Base-by-base conservation (phyloP, 2,113 vertebrate species). In the Ginglymostoma cirratum region DNA sequence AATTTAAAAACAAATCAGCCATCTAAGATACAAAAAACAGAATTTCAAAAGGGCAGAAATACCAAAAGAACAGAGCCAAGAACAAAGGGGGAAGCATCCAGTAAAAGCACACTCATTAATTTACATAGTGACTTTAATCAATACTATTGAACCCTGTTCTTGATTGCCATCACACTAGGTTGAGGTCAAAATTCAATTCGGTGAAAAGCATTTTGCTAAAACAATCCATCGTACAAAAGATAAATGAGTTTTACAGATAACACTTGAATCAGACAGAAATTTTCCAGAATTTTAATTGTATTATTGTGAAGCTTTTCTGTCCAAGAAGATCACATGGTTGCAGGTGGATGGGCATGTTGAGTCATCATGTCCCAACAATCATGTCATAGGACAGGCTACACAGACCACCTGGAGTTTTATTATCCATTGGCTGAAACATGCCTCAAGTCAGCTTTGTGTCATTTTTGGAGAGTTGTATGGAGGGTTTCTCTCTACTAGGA, bases 81-180 rank as follows among this genome's bases (percentile, higher is more conserved):
- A 61, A 61, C 7, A 61, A 61, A 61, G 55, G 55, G 55, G 12
- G 55, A 61, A 61, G 55, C 55, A 61, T 61, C 55, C 55, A 61
- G 12, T 94, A 45, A 94, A 69, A 94, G n/a, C 90, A 70, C 67
- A 45, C n/a, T 42, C 65, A 70, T n/a, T 70, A 94, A 94, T 94
- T 94, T 70, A 94, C 42, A 23, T 45, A 27, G n/a, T 45, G 17
- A 45, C 92, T 94, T 67, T 67, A 67, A 69, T 94, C 92, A 94
- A 94, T 94, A 94, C 69, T 38, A 69, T 21, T 94, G 92, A 70
- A 23, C 12, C 27, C 65, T 45, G 38, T 24, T 70, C 66, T 94
- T 67, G 65, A 94, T 69, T 94, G 19, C n/a, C 38, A 70, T 70
- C 42, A 19, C 24, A 45, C 7, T 67, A 30, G 14, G 55, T 27